A percentile compares a stretch with the other conserved stretches of the same genome.
Evolutionary conservation across 2,797 vertebrate species (phyloP).

Genomic region (Rhinatrema bivittatum): DNA sequence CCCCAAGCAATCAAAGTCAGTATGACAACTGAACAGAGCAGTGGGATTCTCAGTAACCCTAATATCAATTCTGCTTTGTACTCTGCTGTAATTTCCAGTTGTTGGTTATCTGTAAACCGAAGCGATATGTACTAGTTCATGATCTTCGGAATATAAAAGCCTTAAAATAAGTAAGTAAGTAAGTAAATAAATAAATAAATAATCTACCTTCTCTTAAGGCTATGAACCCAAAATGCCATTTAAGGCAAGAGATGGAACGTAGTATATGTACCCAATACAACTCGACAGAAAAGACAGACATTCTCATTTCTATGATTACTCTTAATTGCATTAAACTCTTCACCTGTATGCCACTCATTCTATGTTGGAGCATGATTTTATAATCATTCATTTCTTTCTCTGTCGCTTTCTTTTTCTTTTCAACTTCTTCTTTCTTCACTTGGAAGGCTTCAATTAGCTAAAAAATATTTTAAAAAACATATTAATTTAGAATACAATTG

Average conservation of each 20-base stretch:
- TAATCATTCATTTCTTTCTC: slow-evolving; percentile 25
- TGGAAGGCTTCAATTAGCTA: slow-evolving; percentile 29
- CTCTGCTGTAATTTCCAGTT: too few relatives aligned
- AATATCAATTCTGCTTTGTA: slow-evolving; percentile 33
- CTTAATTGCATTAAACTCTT: slow-evolving; percentile 21
- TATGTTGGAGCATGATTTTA: slow-evolving; percentile 8
- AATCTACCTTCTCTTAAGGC: slow-evolving; percentile 26
- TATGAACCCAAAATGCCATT: slow-evolving; percentile 19
- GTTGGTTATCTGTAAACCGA: too few relatives aligned
- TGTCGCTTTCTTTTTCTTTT: slow-evolving; percentile 15
- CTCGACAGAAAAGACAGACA: slow-evolving; percentile 23
- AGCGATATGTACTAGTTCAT: too few relatives aligned
- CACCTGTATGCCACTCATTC: slow-evolving; percentile 34
- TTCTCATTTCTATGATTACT: slow-evolving; percentile 7
- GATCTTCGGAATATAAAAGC: too few relatives aligned
- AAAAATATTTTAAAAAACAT: slow-evolving; percentile 18
- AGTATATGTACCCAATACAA: slow-evolving; percentile 10
- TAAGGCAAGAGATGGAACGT: slow-evolving; percentile 32
- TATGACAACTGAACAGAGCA: slow-evolving; percentile 35
- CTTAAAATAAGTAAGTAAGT: too few relatives aligned
- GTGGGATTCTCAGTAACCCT: slow-evolving; percentile 33
- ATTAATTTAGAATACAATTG: too few relatives aligned
- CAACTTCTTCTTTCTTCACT: slow-evolving; percentile 13
- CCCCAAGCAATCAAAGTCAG: slow-evolving; percentile 28
- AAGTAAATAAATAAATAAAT: too few relatives aligned